Conservation (phyloP, 2,888 invertebrate species). For the Ornithoptera priamus region DNA sequence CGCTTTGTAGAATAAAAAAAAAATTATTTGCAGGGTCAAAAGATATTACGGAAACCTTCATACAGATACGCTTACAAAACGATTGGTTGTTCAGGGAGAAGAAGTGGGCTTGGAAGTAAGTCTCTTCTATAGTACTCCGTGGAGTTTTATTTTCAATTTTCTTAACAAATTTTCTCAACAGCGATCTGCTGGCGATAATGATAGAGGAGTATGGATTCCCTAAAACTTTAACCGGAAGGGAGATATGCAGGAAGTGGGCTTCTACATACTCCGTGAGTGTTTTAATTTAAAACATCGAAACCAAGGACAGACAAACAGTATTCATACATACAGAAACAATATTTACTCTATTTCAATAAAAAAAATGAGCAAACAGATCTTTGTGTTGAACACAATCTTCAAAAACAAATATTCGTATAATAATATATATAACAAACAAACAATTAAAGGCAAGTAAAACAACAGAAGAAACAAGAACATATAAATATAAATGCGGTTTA, state of each 20-base stretch:
- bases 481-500: background rate
- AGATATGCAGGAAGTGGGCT: constrained; percentile 67
- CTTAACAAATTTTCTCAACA: constrained; percentile 35
- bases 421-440: background rate
- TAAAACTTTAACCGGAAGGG: constrained; percentile 55
- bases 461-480: background rate
- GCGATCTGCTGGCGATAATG: constrained; percentile 61
- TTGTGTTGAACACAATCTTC: background rate
- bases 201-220: constrained; percentile 68
- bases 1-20: background rate
- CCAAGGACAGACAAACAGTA: too few species aligned
- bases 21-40: constrained; percentile 62
- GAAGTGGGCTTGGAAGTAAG: constrained; percentile 75
- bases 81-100: constrained; percentile 70
- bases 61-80: constrained; percentile 70
- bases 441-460: background rate
- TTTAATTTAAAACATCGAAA: background rate
- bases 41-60: constrained; percentile 71
- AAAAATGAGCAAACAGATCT: background rate
- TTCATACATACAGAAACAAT: background rate
- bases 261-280: constrained; percentile 61
- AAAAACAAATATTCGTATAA: too few species aligned
- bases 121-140: constrained; percentile 16
- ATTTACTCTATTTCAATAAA: background rate
- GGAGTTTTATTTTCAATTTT: background rate